Base-by-base conservation (phyloP, 2,888 invertebrate species). In the Physocephala rufipes region DNA sequence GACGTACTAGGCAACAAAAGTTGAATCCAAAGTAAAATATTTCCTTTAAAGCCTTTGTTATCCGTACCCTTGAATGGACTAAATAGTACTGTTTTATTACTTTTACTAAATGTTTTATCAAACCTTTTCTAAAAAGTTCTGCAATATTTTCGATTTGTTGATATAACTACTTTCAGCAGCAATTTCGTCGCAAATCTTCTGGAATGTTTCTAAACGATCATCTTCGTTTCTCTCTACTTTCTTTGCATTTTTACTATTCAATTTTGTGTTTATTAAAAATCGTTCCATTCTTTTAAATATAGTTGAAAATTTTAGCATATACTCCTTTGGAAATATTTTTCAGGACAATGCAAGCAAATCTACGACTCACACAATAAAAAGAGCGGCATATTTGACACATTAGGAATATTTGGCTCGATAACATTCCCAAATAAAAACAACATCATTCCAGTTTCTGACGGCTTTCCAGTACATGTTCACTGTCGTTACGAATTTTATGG, bases 401-500 rank as follows among this genome's bases (percentile, higher is more conserved):
- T 95, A 24, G 92, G 93, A 82, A 95, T 93, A 78, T 9, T 36
- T 36, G 77, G 82, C 55, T 85, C 95, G 93, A n/a, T 90, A 91
- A 69, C 71, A 63, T 26, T 75, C 24, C 58, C 73, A 55, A 76
- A 70, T 49, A 71, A 74, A 61, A 78, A 76, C 66, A 74, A 62
- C 30, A 72, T 73, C 71, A 9, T 36, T 36, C 68, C 74, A 53
- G 55, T 75, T 47, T 70, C 72, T 12, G 21, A 49, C 19, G 58
- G 65, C 30, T 64, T 70, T 45, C 70, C 30, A 90, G 92, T 81
- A 91, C 93, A 70, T 47, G 73, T 78, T n/a, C 81, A 83, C 79
- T 97, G 97, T 87, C 91, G 93, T 80, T 97, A 95, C 86, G 94
- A 96, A 82, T 97, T 97, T 86, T 92, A 92, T 82, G 96, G 96